Conservation (phyloP, 2,113 vertebrate genomes). For the Grammomys surdaster region DNA sequence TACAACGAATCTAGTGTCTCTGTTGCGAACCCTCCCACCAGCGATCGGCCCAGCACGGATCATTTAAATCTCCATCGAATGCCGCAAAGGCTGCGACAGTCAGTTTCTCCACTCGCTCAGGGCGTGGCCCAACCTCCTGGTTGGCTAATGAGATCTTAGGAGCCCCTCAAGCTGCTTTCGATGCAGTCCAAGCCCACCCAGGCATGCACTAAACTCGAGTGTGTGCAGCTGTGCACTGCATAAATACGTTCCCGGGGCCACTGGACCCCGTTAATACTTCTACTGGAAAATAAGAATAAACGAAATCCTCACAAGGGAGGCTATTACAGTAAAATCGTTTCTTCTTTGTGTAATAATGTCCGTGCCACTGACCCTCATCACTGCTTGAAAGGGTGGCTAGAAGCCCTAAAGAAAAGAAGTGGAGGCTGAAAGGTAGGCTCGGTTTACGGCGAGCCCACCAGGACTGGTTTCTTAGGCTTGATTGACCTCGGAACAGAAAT, state of each 20-base stretch:
- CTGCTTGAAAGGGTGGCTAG: background rate
- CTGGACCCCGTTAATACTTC: background rate
- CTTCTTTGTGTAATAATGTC: background rate
- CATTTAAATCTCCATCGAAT: background rate
- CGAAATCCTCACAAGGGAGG: conserved; percentile 58
- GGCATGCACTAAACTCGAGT: background rate
- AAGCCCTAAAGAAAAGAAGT: background rate
- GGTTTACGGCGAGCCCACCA: background rate
- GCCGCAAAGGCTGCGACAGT: background rate
- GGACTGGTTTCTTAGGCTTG: background rate
- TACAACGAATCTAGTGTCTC: background rate
- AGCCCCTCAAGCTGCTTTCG: background rate
- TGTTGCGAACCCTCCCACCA: background rate
- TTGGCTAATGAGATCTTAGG: background rate
- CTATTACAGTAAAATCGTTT: background rate
- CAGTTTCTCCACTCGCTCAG: background rate
- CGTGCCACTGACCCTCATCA: background rate
- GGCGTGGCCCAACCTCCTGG: background rate
- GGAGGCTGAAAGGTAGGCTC: background rate
- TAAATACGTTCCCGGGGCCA: background rate
- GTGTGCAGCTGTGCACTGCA: no score
- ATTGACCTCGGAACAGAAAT: background rate
- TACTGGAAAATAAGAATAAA: conserved; percentile 1
- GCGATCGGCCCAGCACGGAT: fast-evolving
- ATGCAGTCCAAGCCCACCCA: background rate